Base-by-base conservation (phyloP, 2,113 vertebrate genomes). In the Urocitellus parryii region DNA sequence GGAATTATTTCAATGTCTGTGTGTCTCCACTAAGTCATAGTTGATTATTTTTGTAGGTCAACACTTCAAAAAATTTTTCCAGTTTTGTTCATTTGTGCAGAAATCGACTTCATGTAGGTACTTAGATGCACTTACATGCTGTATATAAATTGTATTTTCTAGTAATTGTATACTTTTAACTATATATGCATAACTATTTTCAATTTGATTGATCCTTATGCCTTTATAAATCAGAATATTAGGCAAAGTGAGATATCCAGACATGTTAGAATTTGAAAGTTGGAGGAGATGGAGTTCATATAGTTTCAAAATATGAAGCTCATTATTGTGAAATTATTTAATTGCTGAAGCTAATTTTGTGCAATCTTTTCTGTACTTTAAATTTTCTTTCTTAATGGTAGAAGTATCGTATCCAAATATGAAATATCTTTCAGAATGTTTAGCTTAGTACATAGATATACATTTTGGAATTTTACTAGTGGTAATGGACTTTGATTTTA, bases 231-330 rank as follows among this genome's bases (percentile, higher is more conserved):
- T 77, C 94, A 90, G 51, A 92, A 85, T 74, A 51, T 72, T 89
- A 95, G 63, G 24, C 37, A 93, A 96, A 93, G 11, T 81, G 45
- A 89, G 68, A 83, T 56, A 93, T 80, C 5, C 56, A 65, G 85
- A 32, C 68, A 58, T 77, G 61, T 92, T 97, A 94, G 10, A 94
- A 88, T 97, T 95, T 96, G 74, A 93, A 96, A 97, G 53, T 85
- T 95, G 51, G 27, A 80, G 94, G 81, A 94, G 16, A 65, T 39
- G 37, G 24, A 93, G 37, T 93, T 96, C n/a, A 79, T 51, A 8
- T 94, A 90, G n/a, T 39, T 68, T 82, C 70, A 79, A 91, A 79
- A 58, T 77, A 85, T 85, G 42, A 91, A 84, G 34, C 32, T 65
- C n/a, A 67, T 80, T 70, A 32, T 80, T 95, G 74, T 81, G 32